Evolutionary conservation across 2,888 invertebrate genomes (phyloP).

Genomic region (Lepeophtheirus nordmannii): DNA sequence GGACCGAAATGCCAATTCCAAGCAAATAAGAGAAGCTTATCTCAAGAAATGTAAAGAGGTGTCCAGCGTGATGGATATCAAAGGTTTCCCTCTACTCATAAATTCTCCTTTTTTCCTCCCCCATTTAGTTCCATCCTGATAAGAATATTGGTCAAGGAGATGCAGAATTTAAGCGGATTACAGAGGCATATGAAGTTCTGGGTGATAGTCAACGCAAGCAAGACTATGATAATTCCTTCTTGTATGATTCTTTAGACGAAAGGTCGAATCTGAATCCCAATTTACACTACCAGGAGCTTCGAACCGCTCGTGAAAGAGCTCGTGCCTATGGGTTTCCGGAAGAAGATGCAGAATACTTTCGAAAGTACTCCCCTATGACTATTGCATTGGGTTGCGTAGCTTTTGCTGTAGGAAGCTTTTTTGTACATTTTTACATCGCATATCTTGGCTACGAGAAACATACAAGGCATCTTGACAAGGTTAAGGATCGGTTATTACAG

Average conservation of each 20-base stretch:
- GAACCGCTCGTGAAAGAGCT: background rate
- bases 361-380: background rate
- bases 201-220: background rate
- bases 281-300: background rate
- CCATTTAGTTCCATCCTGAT: background rate
- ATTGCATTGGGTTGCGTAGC: background rate
- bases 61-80: background rate
- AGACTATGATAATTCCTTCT: background rate
- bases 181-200: conserved; percentile 3
- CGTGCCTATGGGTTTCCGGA: background rate
- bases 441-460: background rate
- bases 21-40: background rate
- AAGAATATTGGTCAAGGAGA: background rate
- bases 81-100: background rate
- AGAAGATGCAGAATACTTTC: background rate
- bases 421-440: conserved; percentile 1
- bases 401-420: background rate
- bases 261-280: background rate
- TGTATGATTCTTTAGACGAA: background rate
- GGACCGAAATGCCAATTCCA: background rate
- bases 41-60: background rate
- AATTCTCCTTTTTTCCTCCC: background rate
- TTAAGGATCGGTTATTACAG: background rate
- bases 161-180: background rate
- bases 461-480: background rate